Percentiles rank a stretch among this genome's conserved stretches.
Evolutionary conservation across 2,113 vertebrate species (phyloP).

Genomic region (Trachemys scripta): DNA sequence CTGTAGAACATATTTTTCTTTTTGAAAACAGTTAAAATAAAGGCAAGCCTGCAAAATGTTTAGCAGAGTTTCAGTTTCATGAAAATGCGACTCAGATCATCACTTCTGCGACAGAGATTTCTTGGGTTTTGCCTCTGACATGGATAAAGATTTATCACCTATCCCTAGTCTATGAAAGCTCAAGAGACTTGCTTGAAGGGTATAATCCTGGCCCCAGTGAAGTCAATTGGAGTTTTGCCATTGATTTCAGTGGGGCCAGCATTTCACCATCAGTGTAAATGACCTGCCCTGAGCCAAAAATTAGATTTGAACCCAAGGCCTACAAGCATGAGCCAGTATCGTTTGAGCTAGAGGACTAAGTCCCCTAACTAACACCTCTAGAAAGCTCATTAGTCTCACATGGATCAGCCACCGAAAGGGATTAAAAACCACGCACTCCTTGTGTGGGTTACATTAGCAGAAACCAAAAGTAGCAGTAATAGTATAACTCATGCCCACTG

Average conservation of each 20-base stretch:
- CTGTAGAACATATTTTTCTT: neutral
- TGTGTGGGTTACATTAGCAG: neutral
- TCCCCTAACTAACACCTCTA: neutral
- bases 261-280: neutral
- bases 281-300: too few species aligned
- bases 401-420: neutral
- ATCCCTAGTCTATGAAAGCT: neutral
- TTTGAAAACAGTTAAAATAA: neutral
- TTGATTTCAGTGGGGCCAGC: neutral
- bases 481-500: neutral
- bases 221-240: neutral
- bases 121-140: neutral
- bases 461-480: neutral
- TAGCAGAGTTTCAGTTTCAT: too few species aligned
- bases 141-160: neutral
- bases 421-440: neutral
- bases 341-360: too few species aligned
- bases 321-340: too few species aligned
- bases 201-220: neutral
- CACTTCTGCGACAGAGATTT: neutral
- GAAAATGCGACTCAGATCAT: neutral
- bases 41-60: neutral
- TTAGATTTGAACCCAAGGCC: too few species aligned
- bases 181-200: neutral
- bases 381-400: neutral